phyloP scores from a whole-genome alignment of 2,113 vertebrate species.

The Mustela lutreola region DNA sequence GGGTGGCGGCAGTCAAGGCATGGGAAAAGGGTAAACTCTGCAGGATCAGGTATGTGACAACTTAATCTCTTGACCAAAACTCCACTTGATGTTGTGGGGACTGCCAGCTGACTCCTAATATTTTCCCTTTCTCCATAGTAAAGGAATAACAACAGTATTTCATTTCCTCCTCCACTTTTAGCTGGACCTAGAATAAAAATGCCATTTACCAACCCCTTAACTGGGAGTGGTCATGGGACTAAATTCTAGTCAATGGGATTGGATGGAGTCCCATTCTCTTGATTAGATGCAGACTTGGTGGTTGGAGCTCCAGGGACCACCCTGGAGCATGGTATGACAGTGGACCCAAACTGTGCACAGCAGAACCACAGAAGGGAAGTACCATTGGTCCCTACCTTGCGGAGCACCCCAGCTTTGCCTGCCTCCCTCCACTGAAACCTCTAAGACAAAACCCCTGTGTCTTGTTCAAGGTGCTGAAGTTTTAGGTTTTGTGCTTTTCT shows the following conservation, averaged over 20 bases:
- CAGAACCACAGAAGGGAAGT: not conserved
- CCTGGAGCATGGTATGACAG: fast-evolving
- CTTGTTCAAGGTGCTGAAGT: not conserved
- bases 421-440: not conserved
- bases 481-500: not conserved
- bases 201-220: not conserved
- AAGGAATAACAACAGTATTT: not conserved
- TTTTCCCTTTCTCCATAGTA: not conserved
- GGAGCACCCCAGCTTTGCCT: not conserved
- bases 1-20: too few relatives aligned
- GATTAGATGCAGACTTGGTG: not conserved
- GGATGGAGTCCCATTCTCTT: not conserved
- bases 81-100: not conserved
- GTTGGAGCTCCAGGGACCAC: not conserved
- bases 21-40: not conserved
- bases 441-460: not conserved
- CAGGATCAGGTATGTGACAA: not conserved
- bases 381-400: fast-evolving
- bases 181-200: not conserved
- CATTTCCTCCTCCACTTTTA: not conserved
- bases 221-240: not conserved
- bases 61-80: not conserved
- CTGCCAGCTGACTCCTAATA: not conserved
- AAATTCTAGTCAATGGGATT: not conserved
- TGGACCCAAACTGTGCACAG: not conserved